These are phyloP conservation scores for Rallus crepitans DNA, from an alignment of 2,797 vertebrate species.

Conservation along the genomic window DNA sequence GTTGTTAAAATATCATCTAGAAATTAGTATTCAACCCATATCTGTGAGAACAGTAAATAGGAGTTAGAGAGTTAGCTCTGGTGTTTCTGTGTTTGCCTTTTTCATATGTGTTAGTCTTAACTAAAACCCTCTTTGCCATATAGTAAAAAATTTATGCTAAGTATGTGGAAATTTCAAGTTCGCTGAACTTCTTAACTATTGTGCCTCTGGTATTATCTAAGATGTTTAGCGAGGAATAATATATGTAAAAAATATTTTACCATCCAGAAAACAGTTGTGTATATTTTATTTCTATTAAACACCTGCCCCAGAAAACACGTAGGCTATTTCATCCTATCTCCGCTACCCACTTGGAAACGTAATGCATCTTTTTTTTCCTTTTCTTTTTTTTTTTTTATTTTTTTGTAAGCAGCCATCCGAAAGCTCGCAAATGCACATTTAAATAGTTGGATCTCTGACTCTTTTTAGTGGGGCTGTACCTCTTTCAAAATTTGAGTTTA, in stretches of 20 bases:
- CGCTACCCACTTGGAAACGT: neutral
- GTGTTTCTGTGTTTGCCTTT: slow-evolving; percentile 16
- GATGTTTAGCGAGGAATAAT: neutral
- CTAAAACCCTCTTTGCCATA: slow-evolving; percentile 14
- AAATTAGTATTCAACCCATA: slow-evolving; percentile 22
- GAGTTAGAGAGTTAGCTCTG: slow-evolving; percentile 60
- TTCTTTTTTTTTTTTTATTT: neutral
- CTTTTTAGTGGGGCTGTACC: slow-evolving; percentile 74
- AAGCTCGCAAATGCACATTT: slow-evolving; percentile 66
- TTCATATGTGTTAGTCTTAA: neutral
- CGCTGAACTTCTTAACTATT: slow-evolving; percentile 18
- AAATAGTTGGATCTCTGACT: slow-evolving; percentile 70
- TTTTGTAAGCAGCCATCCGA: slow-evolving; percentile 53
- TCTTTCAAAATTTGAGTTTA: slow-evolving; percentile 85
- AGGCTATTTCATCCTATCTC: slow-evolving; percentile 61
- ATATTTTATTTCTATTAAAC: slow-evolving; percentile 50
- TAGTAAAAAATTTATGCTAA: slow-evolving; percentile 31
- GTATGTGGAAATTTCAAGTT: slow-evolving; percentile 33
- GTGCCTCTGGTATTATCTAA: neutral
- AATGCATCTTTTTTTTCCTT: neutral
- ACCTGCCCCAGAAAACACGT: slow-evolving; percentile 36
- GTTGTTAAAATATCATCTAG: slow-evolving; percentile 27
- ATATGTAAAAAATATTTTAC: neutral
- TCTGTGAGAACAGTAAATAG: neutral
- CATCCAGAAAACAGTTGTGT: slow-evolving; percentile 2